These are phyloP conservation scores for Asteroscopus sphinx DNA, from an alignment of 2,888 invertebrate species.

Conservation along the genomic window DNA sequence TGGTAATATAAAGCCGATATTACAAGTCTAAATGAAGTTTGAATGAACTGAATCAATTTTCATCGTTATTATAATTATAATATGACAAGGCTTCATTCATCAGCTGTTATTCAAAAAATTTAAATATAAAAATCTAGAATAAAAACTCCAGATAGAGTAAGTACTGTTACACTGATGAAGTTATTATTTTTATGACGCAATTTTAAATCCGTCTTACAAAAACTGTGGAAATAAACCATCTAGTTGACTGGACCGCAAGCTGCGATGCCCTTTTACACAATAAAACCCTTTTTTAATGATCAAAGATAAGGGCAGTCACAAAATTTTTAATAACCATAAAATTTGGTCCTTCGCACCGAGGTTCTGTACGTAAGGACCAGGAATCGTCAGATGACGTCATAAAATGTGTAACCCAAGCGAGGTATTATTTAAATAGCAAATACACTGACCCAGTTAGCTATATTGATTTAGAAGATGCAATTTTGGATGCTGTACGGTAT, in stretches of 20 bases:
- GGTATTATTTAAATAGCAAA: conserved; percentile 36
- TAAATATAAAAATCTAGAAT: neutral
- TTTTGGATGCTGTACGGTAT: neutral
- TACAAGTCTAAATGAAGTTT: too few species aligned
- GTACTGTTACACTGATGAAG: conserved; percentile 1
- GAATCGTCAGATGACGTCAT: conserved; percentile 58
- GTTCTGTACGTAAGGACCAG: conserved; percentile 51
- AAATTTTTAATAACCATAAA: conserved; percentile 61
- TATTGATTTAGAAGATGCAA: conserved; percentile 6
- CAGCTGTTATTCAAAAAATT: too few species aligned
- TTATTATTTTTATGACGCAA: conserved; percentile 1
- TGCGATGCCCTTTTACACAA: conserved; percentile 33
- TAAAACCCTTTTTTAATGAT: conserved; percentile 61
- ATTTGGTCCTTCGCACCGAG: conserved; percentile 53
- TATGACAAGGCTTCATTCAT: too few species aligned
- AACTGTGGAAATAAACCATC: conserved; percentile 23
- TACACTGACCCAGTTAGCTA: conserved; percentile 14
- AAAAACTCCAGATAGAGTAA: neutral
- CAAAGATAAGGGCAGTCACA: conserved; percentile 53
- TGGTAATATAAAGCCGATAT: too few species aligned
- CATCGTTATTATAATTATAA: too few species aligned
- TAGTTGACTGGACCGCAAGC: conserved; percentile 37
- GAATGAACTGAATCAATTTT: too few species aligned
- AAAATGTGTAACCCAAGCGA: conserved; percentile 49
- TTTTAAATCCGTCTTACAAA: conserved; percentile 17